phyloP scores from a whole-genome alignment of 2,797 vertebrate genomes.

The Phylloscopus collybita region DNA sequence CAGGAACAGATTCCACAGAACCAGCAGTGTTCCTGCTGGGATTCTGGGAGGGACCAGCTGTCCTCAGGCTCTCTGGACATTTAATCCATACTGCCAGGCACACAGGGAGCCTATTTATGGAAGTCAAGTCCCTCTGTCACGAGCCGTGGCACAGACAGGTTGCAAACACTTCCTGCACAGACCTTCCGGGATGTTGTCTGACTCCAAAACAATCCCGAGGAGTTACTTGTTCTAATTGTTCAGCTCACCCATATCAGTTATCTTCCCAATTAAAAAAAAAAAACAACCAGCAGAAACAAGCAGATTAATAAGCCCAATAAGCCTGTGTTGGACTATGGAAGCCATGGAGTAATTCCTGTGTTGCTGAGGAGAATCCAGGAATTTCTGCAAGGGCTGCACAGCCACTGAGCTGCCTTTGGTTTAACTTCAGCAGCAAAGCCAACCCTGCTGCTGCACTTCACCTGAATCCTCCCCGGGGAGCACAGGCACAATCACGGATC shows the following conservation, averaged over 20 bases:
- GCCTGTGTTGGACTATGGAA: rapidly evolving
- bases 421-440: not conserved
- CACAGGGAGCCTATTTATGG: conserved; percentile 56
- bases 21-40: not conserved
- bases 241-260: not conserved
- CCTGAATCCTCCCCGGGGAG: not conserved
- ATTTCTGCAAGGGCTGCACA: not conserved
- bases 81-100: conserved; percentile 32
- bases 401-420: not conserved
- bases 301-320: not conserved
- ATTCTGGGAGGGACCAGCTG: conserved; percentile 7
- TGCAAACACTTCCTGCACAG: conserved; percentile 17
- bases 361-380: not conserved
- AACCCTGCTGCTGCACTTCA: not conserved
- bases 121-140: not conserved
- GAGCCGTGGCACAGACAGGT: not conserved
- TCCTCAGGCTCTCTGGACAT: conserved; percentile 16
- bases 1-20: not conserved
- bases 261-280: not conserved
- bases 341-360: not conserved
- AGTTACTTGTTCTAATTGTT: not conserved
- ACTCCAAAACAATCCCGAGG: not conserved
- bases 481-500: not conserved
- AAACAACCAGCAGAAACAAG: not conserved
- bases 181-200: not conserved